Evolutionary conservation across 2,888 invertebrate species (phyloP).

Genomic region (Octonoba sinensis): DNA sequence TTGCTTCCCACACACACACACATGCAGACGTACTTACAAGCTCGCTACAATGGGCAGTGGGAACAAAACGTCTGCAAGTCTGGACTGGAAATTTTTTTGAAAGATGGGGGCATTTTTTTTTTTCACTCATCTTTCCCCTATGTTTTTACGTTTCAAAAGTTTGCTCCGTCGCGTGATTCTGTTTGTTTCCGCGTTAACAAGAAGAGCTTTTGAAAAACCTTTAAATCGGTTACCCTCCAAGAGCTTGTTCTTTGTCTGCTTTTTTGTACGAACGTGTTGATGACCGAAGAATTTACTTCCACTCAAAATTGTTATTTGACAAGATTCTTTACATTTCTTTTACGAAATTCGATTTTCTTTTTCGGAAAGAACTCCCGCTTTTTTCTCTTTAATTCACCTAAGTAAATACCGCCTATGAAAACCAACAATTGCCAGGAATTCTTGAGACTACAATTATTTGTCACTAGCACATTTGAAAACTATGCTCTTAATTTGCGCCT

Average conservation of each 20-base stretch:
- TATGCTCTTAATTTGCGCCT: no score
- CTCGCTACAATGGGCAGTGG: slow-evolving; percentile 41
- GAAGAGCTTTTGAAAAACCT: slow-evolving; percentile 32
- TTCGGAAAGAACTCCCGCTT: no score
- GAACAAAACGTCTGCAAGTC: slow-evolving; percentile 49
- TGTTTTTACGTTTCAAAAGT: slow-evolving; percentile 43
- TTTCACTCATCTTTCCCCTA: background rate
- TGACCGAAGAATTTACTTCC: slow-evolving; percentile 11
- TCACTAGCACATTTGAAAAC: no score
- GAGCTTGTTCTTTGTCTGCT: background rate
- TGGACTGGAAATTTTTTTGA: slow-evolving; percentile 1
- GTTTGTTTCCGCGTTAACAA: slow-evolving; percentile 49
- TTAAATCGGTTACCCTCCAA: slow-evolving; percentile 5
- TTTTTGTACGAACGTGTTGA: slow-evolving; percentile 30
- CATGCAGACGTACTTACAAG: slow-evolving; percentile 20
- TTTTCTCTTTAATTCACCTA: no score
- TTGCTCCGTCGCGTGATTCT: slow-evolving; percentile 14
- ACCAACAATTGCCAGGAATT: no score
- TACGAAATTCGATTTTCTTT: no score
- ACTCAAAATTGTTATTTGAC: no score
- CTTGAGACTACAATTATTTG: no score
- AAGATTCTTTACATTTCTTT: no score
- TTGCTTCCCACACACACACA: slow-evolving; percentile 36
- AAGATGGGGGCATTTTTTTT: slow-evolving; percentile 3
- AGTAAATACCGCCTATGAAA: no score